Conservation (phyloP, 2,797 vertebrate genomes). For the Meriones psammophilus region DNA sequence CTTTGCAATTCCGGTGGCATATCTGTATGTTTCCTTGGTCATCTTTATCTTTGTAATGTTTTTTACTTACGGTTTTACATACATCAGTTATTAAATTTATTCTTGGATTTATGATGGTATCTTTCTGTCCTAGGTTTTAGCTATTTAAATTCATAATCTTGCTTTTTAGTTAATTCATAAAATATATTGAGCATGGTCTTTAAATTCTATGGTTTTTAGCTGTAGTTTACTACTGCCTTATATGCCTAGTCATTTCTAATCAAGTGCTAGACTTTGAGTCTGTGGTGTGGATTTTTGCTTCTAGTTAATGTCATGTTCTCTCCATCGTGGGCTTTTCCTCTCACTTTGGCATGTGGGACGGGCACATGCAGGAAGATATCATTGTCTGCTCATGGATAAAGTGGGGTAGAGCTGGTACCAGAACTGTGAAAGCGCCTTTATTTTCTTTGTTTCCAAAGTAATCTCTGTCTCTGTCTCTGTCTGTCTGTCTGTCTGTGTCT, state of each 20-base stretch:
- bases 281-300: neutral
- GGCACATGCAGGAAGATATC: neutral
- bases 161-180: conserved; percentile 17
- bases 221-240: neutral
- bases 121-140: neutral
- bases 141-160: neutral
- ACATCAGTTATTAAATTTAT: conserved; percentile 9
- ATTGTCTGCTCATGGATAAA: neutral
- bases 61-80: neutral
- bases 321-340: neutral
- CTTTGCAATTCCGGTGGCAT: neutral
- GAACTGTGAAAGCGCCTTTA: neutral
- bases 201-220: neutral
- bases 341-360: neutral
- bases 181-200: neutral
- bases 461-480: neutral
- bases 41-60: neutral
- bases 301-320: neutral
- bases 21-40: neutral
- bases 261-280: neutral
- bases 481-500: neutral
- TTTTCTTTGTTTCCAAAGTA: neutral
- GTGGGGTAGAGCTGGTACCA: neutral
- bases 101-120: neutral
- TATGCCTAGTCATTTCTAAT: neutral